phyloP scores from a whole-genome alignment of 2,113 vertebrate species.

The Siniperca knerii region DNA sequence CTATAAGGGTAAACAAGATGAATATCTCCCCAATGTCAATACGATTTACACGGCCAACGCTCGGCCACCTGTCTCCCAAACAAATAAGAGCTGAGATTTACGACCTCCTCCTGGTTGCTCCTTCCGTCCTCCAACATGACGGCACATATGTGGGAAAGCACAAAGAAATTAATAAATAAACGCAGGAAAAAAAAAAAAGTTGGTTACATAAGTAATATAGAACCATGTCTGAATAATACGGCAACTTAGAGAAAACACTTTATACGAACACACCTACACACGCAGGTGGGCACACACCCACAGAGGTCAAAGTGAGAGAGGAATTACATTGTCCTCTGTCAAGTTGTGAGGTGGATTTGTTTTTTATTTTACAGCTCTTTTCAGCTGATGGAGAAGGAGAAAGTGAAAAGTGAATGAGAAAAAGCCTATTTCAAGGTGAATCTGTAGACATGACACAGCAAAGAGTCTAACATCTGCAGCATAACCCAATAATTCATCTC shows the following conservation, averaged over 20 bases:
- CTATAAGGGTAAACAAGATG: slow-evolving; percentile 84
- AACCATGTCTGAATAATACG: slow-evolving; percentile 50
- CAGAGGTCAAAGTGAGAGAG: slow-evolving; percentile 62
- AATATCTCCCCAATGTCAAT: slow-evolving; percentile 82
- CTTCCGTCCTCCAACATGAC: slow-evolving; percentile 77
- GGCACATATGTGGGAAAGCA: slow-evolving; percentile 73
- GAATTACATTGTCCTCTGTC: slow-evolving; percentile 58
- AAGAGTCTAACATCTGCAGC: slow-evolving; percentile 78
- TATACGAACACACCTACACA: slow-evolving; percentile 38
- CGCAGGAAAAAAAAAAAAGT: slow-evolving; percentile 32
- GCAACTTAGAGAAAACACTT: slow-evolving; percentile 39
- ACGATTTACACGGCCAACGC: slow-evolving; percentile 81
- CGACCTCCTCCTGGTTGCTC: slow-evolving; percentile 71
- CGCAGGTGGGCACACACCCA: slow-evolving; percentile 48
- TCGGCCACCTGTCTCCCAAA: slow-evolving; percentile 84
- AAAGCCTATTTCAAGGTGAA: slow-evolving; percentile 82
- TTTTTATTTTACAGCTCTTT: slow-evolving; percentile 57
- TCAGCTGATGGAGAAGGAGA: slow-evolving; percentile 46
- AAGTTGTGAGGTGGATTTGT: slow-evolving; percentile 49
- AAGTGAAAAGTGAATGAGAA: slow-evolving; percentile 55
- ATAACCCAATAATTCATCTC: slow-evolving; percentile 80
- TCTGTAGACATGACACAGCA: slow-evolving; percentile 79
- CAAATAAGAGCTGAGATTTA: slow-evolving; percentile 83
- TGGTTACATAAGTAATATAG: slow-evolving; percentile 67
- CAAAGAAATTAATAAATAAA: slow-evolving; percentile 24